Conservation (phyloP, 2,113 vertebrate species). For the Perccottus glenii region DNA sequence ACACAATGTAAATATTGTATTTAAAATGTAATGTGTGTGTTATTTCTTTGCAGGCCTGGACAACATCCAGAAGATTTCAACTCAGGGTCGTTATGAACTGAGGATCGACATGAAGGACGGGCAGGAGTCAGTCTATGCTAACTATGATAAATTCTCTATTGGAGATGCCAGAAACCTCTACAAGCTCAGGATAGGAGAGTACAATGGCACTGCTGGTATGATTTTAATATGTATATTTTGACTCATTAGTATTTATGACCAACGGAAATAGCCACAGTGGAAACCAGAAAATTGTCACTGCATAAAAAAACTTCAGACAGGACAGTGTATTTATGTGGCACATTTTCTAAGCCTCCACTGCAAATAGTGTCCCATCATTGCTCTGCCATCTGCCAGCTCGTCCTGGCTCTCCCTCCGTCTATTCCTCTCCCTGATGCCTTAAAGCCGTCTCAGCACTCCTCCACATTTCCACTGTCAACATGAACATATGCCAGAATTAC, state of each 20-base stretch:
- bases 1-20: neutral
- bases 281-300: neutral
- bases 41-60: constrained; percentile 85
- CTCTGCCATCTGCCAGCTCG: constrained; percentile 32
- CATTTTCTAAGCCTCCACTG: constrained; percentile 1
- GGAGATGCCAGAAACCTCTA: constrained; percentile 89
- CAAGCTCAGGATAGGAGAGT: constrained; percentile 92
- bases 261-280: neutral
- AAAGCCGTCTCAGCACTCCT: constrained; percentile 24
- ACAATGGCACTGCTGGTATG: constrained; percentile 94
- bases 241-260: neutral
- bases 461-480: constrained; percentile 54
- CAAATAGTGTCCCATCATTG: constrained; percentile 7
- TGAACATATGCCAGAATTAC: constrained; percentile 59
- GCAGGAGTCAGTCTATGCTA: constrained; percentile 88
- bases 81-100: constrained; percentile 92
- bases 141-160: constrained; percentile 91
- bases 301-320: neutral
- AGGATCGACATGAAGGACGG: constrained; percentile 94
- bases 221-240: too few species aligned
- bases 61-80: constrained; percentile 91
- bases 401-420: constrained; percentile 12
- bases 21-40: neutral
- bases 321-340: constrained; percentile 1
- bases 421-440: constrained; percentile 20